Evolutionary conservation across 2,888 invertebrate genomes (phyloP).

Genomic region (Ecdyonurus torrentis): DNA sequence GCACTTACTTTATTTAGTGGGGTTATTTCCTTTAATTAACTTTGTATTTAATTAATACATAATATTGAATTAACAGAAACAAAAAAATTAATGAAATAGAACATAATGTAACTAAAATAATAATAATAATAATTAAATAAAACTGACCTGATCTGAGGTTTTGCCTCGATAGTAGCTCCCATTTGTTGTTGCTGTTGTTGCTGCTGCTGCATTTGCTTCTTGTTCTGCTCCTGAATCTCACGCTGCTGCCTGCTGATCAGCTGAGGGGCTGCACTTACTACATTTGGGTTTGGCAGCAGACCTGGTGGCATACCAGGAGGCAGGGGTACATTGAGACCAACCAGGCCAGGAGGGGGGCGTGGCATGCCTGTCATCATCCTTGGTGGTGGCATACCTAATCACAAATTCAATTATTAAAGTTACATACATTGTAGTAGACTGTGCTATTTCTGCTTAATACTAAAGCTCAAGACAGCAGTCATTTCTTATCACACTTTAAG

Average conservation of each 20-base stretch:
- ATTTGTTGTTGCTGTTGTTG: slow-evolving; percentile 8
- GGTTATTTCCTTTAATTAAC: no score
- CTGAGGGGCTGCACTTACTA: slow-evolving; percentile 67
- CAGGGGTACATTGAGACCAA: slow-evolving; percentile 31
- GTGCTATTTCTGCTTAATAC: no score
- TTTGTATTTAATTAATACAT: no score
- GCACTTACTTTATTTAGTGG: no score
- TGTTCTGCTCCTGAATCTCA: slow-evolving; percentile 2
- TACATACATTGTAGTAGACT: no score
- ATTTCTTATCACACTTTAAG: no score
- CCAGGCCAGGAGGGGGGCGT: slow-evolving; percentile 13
- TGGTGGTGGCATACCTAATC: slow-evolving; percentile 20
- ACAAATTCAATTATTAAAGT: no score
- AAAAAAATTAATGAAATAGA: no score
- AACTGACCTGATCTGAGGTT: slow-evolving; percentile 68
- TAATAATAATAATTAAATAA: no score
- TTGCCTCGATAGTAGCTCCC: slow-evolving; percentile 77
- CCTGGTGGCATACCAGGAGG: slow-evolving; percentile 19
- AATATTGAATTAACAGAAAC: no score
- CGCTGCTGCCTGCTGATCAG: slow-evolving; percentile 41
- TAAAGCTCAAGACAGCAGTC: no score
- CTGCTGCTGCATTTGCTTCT: slow-evolving; percentile 1
- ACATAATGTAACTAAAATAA: no score
- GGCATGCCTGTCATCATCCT: slow-evolving; percentile 17
- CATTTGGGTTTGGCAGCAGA: slow-evolving; percentile 36